Evolutionary conservation across 2,888 invertebrate species (phyloP).

Genomic region (Nephrotoma guestfalica): DNA sequence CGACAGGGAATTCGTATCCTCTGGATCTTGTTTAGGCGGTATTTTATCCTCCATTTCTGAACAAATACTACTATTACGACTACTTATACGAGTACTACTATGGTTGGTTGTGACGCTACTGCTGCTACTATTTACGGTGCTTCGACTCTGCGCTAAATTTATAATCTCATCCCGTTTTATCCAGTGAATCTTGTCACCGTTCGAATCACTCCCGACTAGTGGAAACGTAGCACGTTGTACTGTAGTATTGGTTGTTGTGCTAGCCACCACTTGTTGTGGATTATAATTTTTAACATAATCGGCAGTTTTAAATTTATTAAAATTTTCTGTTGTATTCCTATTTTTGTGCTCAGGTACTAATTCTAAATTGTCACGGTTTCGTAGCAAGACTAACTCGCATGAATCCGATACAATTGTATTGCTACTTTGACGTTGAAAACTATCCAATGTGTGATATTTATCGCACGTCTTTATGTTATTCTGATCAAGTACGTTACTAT

Average conservation of each 20-base stretch:
- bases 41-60: neutral
- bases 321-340: conserved; percentile 22
- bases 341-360: neutral
- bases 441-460: neutral
- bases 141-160: neutral
- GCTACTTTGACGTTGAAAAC: neutral
- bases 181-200: conserved; percentile 25
- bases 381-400: neutral
- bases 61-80: neutral
- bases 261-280: neutral
- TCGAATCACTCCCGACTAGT: conserved; percentile 13
- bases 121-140: conserved; percentile 1
- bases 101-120: conserved; percentile 6
- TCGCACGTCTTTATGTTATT: neutral
- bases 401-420: neutral
- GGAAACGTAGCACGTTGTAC: conserved; percentile 14
- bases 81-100: neutral
- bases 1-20: neutral
- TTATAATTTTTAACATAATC: conserved; percentile 11
- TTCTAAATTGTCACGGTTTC: neutral
- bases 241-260: neutral
- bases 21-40: neutral
- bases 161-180: conserved; percentile 21
- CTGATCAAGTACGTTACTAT: neutral
- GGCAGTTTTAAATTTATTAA: conserved; percentile 32